Evolutionary conservation across 2,888 invertebrate genomes (phyloP).

Genomic region (Theretra japonica): DNA sequence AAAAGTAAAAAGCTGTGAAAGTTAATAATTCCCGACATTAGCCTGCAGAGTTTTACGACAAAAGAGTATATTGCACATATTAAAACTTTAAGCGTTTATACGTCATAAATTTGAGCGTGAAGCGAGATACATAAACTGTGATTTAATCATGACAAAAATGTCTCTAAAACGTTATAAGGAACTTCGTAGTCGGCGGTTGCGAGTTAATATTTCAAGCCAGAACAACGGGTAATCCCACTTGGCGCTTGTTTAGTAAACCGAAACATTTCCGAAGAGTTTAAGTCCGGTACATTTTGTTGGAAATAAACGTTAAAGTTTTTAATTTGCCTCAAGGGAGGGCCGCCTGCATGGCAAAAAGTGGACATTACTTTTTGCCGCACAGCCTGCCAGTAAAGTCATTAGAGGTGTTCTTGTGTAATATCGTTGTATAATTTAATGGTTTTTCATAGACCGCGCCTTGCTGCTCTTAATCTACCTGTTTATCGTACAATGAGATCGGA

Average conservation of each 20-base stretch:
- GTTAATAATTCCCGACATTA: neutral
- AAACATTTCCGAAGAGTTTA: slow-evolving; percentile 39
- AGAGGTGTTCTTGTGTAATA: neutral
- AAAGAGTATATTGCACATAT: neutral
- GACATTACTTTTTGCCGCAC: neutral
- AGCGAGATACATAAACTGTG: neutral
- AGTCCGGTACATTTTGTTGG: slow-evolving; percentile 32
- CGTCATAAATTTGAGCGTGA: neutral
- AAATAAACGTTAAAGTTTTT: slow-evolving; percentile 44
- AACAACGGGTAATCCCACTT: slow-evolving; percentile 35
- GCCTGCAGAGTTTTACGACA: neutral
- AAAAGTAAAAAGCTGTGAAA: neutral
- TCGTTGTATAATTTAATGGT: neutral
- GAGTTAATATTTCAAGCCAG: slow-evolving; percentile 26
- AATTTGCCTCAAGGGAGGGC: slow-evolving; percentile 40
- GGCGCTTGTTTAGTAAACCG: slow-evolving; percentile 37
- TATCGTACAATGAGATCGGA: no score
- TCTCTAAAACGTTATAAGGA: slow-evolving; percentile 7
- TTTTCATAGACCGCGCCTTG: neutral
- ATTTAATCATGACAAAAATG: slow-evolving; percentile 22
- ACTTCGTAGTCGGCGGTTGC: neutral
- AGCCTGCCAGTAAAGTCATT: neutral
- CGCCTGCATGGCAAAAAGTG: neutral
- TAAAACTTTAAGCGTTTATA: neutral
- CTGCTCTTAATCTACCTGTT: no score